Base-by-base conservation (phyloP, 1,140 invertebrate species). In the Cherax quadricarinatus region DNA sequence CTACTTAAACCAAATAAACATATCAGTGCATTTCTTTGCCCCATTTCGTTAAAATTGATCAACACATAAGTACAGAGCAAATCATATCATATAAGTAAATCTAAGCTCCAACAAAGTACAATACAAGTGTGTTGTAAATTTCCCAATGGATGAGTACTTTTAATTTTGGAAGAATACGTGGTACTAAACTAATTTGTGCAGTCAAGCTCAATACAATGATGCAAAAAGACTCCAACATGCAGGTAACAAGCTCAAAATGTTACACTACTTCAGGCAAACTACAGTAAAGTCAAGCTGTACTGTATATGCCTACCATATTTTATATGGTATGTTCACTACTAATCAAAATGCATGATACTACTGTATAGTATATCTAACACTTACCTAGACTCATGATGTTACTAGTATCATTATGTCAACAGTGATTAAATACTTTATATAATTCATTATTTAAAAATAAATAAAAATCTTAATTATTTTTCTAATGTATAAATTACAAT, bases 251-350 rank as follows among this genome's bases (percentile, higher is more conserved):
- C 81, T 73, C 9, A 83, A 84, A 91, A 24, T 91, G 12, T 21
- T 84, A 83, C 21, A 80, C 18, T 62, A 86, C 41, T 49, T 66
- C 89, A 91, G 86, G 89, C 89, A 91, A 60, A 73, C 83, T 91
- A 86, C 70, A 60, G 53, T 84, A 49, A 41, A 41, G 30, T 41
- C 30, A 41, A 41, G 30, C 30, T 41, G 30, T 41, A 79, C 57
- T 30, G 66, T 78, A 85, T 60, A 90, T 57, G 41, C 89, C 70
- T 80, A 62, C 14, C 75, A 30, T 86, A 80, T 24, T 4, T 79
- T 88, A 21, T 51, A 60, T 62, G 41, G 62, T 66, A 80, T 80
- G 75, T 88, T 57, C 21, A 87, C 78, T 78, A 87, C 75, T 87
- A 18, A 12, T 87, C 51, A 87, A 73, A 75, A 75, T 75, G 75